Evolutionary conservation across 2,888 invertebrate species (phyloP).

Genomic region (Limnephilus rhombicus): DNA sequence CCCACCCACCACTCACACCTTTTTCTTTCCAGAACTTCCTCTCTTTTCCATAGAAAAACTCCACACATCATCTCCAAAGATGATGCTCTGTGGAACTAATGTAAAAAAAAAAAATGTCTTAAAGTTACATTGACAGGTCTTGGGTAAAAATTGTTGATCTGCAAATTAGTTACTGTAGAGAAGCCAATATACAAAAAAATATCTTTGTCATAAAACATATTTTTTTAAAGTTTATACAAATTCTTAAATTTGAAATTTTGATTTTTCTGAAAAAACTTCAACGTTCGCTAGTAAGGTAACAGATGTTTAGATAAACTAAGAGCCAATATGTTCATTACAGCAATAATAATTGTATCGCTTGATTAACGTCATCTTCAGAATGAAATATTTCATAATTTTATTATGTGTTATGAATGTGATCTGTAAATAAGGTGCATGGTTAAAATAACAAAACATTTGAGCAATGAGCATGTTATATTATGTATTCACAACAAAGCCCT

Average conservation of each 20-base stretch:
- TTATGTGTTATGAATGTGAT: not conserved
- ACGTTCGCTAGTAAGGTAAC: not conserved
- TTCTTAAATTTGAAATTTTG: too few relatives aligned
- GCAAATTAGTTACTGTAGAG: not conserved
- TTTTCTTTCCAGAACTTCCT: too few relatives aligned
- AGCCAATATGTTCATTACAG: not conserved
- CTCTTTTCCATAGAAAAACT: too few relatives aligned
- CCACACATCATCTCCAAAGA: too few relatives aligned
- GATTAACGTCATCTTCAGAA: not conserved
- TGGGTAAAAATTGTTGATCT: not conserved
- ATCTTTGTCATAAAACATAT: not conserved
- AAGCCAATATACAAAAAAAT: not conserved
- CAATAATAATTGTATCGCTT: not conserved
- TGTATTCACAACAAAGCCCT: not conserved
- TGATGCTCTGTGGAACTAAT: too few relatives aligned
- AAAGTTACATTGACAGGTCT: not conserved
- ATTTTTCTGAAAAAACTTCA: not conserved
- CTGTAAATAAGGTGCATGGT: not conserved
- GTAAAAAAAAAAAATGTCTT: too few relatives aligned
- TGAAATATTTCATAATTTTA: not conserved
- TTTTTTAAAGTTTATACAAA: not conserved
- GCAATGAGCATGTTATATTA: not conserved
- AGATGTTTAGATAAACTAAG: not conserved
- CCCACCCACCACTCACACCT: too few relatives aligned
- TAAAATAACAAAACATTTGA: constrained; percentile 1